These are phyloP conservation scores for Caenorhabditis brenneri DNA, from an alignment of 1,140 invertebrate genomes.

Conservation along the genomic window DNA sequence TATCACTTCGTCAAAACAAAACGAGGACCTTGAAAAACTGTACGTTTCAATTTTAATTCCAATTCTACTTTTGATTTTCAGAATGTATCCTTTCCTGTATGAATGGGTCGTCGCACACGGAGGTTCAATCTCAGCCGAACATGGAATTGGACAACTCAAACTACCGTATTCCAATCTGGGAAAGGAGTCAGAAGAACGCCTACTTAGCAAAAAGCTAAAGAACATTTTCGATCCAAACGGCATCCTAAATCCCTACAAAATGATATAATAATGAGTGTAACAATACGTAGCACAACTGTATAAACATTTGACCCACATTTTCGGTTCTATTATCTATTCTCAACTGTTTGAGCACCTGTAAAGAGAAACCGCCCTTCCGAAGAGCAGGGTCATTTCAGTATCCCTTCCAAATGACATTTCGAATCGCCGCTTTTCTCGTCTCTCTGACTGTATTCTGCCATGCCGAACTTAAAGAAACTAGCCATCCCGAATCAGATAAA, in stretches of 20 bases:
- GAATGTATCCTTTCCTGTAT: slow-evolving; percentile 73
- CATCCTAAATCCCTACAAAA: slow-evolving; percentile 57
- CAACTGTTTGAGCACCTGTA: slow-evolving; percentile 19
- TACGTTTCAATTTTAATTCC: neutral
- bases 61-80: slow-evolving; percentile 3
- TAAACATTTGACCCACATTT: slow-evolving; percentile 24
- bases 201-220: slow-evolving; percentile 42
- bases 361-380: neutral
- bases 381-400: slow-evolving; percentile 6
- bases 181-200: slow-evolving; percentile 76
- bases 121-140: slow-evolving; percentile 92
- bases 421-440: neutral
- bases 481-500: slow-evolving; percentile 5
- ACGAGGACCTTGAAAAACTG: slow-evolving; percentile 75
- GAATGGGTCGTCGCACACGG: slow-evolving; percentile 81
- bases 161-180: slow-evolving; percentile 68
- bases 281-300: slow-evolving; percentile 40
- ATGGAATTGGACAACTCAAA: slow-evolving; percentile 79
- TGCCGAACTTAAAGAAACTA: neutral
- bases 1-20: slow-evolving; percentile 79
- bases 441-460: neutral
- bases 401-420: neutral
- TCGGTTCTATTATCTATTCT: slow-evolving; percentile 17
- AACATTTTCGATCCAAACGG: slow-evolving; percentile 53
- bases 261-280: slow-evolving; percentile 42